Evolutionary conservation across 2,888 invertebrate genomes (phyloP).

Genomic region (Phragmatobia fuliginosa): DNA sequence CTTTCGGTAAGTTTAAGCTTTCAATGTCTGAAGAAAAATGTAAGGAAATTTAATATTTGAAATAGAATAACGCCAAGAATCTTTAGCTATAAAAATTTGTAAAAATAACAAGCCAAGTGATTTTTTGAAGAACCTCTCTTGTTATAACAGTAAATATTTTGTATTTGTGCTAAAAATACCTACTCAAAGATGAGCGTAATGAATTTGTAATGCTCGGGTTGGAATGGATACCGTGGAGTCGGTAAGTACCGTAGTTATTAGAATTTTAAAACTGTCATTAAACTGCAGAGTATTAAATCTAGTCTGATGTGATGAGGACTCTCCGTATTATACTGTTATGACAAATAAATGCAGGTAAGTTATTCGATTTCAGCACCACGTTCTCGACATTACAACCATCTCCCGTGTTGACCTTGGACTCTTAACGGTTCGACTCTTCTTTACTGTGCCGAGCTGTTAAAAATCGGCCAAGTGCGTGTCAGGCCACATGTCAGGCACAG

Average conservation of each 20-base stretch:
- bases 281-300: neutral
- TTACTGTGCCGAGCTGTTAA: too few relatives aligned
- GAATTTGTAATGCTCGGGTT: slow-evolving; percentile 10
- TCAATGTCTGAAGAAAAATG: neutral
- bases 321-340: neutral
- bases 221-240: slow-evolving; percentile 6
- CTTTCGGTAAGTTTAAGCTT: neutral
- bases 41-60: slow-evolving; percentile 12
- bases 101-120: slow-evolving; percentile 47
- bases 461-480: too few relatives aligned
- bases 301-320: neutral
- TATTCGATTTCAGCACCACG: too few relatives aligned
- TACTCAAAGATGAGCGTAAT: slow-evolving; percentile 22
- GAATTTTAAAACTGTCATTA: neutral
- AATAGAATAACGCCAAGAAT: slow-evolving; percentile 5
- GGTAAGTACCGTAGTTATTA: slow-evolving; percentile 3
- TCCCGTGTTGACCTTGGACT: too few relatives aligned
- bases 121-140: slow-evolving; percentile 49
- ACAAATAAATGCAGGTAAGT: neutral
- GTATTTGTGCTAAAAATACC: slow-evolving; percentile 35
- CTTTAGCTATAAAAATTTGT: slow-evolving; percentile 43
- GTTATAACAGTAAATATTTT: slow-evolving; percentile 45
- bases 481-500: too few relatives aligned
- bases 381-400: too few relatives aligned
- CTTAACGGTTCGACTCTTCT: too few relatives aligned